These are phyloP conservation scores for Neoseiulus cucumeris DNA, from an alignment of 1,140 invertebrate genomes.

Conservation along the genomic window DNA sequence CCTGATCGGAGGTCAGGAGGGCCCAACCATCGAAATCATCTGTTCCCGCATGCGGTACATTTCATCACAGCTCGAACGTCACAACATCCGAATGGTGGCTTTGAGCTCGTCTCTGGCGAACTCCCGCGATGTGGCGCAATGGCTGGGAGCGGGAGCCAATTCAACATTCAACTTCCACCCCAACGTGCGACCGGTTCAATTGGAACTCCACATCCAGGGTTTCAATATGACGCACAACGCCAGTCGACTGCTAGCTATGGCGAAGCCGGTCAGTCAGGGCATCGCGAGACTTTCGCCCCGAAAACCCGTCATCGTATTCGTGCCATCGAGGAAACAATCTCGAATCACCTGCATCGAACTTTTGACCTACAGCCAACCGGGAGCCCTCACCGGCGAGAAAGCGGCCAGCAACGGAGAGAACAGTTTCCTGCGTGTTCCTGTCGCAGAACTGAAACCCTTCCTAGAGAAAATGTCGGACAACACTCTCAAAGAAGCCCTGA, in stretches of 20 bases:
- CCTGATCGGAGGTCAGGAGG: constrained; percentile 35
- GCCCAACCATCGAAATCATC: constrained; percentile 83
- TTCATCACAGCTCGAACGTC: constrained; percentile 77
- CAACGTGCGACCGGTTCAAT: constrained; percentile 75
- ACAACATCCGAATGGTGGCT: constrained; percentile 74
- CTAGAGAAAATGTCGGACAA: constrained; percentile 59
- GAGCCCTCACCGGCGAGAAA: too few relatives aligned
- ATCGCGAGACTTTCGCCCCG: constrained; percentile 65
- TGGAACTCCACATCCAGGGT: constrained; percentile 88
- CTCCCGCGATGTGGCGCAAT: constrained; percentile 83
- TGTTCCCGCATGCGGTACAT: constrained; percentile 95
- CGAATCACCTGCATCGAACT: constrained; percentile 83
- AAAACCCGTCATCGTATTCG: constrained; percentile 87
- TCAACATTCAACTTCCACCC: constrained; percentile 97
- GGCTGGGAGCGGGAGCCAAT: constrained; percentile 81
- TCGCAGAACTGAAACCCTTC: constrained; percentile 65
- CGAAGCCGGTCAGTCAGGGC: constrained; percentile 86
- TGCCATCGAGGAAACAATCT: constrained; percentile 80
- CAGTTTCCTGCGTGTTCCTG: constrained; percentile 67
- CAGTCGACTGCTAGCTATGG: constrained; percentile 85
- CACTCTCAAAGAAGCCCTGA: constrained; percentile 60
- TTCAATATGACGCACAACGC: constrained; percentile 95
- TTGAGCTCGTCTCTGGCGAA: constrained; percentile 82
- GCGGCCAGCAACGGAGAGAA: constrained; percentile 63
- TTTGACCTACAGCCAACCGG: constrained; percentile 70